Percentiles rank a stretch among this genome's conserved stretches.
Conservation (phyloP, 2,113 vertebrate genomes). For the Platichthys stellatus region DNA sequence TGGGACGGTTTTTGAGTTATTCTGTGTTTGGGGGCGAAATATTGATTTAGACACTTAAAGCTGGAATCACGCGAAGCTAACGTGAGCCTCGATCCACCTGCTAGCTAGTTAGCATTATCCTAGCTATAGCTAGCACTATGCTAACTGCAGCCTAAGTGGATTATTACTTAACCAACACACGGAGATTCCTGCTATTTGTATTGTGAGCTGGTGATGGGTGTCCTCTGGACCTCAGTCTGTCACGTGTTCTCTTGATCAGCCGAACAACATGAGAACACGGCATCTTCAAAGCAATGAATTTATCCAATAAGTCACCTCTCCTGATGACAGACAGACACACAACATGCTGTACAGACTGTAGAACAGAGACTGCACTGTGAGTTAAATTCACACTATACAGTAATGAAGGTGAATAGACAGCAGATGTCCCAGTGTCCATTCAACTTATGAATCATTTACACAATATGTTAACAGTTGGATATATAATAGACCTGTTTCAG, state of each 20-base stretch:
- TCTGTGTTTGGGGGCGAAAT: background rate
- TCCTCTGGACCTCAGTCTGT: background rate
- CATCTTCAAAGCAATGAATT: background rate
- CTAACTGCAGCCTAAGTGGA: background rate
- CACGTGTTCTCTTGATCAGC: background rate
- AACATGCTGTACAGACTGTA: too few species aligned
- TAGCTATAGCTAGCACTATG: constrained; percentile 21
- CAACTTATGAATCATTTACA: too few species aligned
- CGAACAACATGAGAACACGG: background rate
- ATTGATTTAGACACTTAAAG: fast-evolving
- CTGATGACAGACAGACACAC: background rate
- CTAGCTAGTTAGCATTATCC: constrained; percentile 57
- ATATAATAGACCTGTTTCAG: too few species aligned
- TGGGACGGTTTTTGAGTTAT: background rate
- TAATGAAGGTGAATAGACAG: background rate
- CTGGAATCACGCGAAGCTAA: background rate
- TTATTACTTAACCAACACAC: background rate
- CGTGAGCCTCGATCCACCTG: background rate
- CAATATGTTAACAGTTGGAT: too few species aligned
- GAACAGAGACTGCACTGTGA: background rate
- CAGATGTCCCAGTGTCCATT: too few species aligned
- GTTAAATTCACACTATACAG: background rate
- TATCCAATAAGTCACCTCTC: background rate
- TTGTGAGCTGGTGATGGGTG: background rate
- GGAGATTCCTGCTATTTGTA: background rate